These are phyloP conservation scores for Ammodytes dubius DNA, from an alignment of 2,113 vertebrate genomes.

Conservation along the genomic window DNA sequence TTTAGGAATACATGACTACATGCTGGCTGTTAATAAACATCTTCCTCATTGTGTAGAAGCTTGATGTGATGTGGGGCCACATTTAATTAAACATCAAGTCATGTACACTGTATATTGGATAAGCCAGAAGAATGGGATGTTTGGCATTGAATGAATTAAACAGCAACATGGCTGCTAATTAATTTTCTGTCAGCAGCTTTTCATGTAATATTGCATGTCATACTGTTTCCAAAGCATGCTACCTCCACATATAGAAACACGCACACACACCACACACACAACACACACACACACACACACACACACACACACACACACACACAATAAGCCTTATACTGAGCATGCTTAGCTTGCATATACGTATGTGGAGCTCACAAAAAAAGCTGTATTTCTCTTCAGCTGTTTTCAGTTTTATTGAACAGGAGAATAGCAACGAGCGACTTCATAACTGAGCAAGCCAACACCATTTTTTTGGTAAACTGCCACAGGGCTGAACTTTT, in stretches of 20 bases:
- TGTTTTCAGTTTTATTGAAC: slow-evolving; percentile 34
- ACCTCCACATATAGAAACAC: too few relatives aligned
- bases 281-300: too few relatives aligned
- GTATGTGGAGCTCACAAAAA: background rate
- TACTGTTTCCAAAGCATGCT: too few relatives aligned
- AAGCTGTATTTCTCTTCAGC: background rate
- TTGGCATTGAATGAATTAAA: background rate
- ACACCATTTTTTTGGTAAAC: slow-evolving; percentile 42
- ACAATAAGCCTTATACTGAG: background rate
- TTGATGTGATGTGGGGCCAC: background rate
- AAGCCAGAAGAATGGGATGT: background rate
- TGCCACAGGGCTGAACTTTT: slow-evolving; percentile 72
- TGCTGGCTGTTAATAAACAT: slow-evolving; percentile 8
- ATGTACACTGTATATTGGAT: background rate
- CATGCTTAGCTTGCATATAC: background rate
- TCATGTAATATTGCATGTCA: background rate
- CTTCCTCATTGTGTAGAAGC: background rate
- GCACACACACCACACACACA: too few relatives aligned
- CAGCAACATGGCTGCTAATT: background rate
- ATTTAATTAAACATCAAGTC: too few relatives aligned
- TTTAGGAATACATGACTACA: background rate
- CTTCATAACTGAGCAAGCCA: slow-evolving; percentile 54
- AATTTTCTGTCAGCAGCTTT: background rate
- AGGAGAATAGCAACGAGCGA: slow-evolving; percentile 37
- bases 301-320: background rate